Evolutionary conservation across 2,113 vertebrate species (phyloP).

Genomic region (Progne subis): DNA sequence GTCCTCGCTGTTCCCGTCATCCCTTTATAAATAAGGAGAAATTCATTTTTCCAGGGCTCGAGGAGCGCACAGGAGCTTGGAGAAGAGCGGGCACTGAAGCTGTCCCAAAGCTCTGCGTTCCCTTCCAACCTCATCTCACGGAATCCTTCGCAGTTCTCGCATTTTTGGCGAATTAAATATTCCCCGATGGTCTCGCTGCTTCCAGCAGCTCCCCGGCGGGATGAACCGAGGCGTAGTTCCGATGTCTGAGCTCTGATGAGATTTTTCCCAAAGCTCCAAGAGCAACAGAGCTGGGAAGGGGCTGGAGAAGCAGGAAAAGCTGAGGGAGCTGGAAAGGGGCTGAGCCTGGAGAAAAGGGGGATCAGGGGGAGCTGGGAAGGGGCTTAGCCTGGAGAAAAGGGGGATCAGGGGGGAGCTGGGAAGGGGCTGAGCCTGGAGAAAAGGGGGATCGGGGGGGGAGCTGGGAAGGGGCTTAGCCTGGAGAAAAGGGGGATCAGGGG

Average conservation of each 20-base stretch:
- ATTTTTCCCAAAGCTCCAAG: neutral
- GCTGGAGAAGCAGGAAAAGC: accelerated
- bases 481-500: no score
- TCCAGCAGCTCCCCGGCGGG: accelerated
- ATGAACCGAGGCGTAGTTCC: accelerated
- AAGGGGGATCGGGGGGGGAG: no score
- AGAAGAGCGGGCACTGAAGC: neutral
- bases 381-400: no score
- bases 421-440: no score
- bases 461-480: no score
- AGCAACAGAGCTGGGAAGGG: neutral
- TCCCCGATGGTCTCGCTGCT: accelerated
- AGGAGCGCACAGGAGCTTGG: neutral
- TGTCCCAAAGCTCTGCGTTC: accelerated
- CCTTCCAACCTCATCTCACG: neutral
- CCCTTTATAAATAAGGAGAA: neutral
- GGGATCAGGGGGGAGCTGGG: no score
- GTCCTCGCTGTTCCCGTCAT: accelerated
- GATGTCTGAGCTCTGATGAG: accelerated
- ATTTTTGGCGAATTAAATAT: accelerated
- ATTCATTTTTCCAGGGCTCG: neutral
- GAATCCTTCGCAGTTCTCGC: accelerated
- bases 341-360: no score
- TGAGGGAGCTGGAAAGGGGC: no score
- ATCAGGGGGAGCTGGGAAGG: no score